Base-by-base conservation (phyloP, 2,113 vertebrate species). In the Strix aluco region DNA sequence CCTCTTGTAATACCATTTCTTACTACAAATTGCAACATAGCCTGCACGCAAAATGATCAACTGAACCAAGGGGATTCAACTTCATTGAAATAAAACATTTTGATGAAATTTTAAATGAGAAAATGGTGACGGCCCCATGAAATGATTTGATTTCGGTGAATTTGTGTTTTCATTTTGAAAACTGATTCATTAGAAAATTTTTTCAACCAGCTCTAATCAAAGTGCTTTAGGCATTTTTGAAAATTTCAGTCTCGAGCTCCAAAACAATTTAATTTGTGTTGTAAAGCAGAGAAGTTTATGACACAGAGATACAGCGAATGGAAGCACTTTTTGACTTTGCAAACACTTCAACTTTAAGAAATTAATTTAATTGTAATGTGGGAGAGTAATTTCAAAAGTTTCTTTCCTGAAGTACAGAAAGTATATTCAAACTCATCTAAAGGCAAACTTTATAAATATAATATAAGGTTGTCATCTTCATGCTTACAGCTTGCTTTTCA, bases 341-440 rank as follows among this genome's bases (percentile, higher is more conserved):
- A 91, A 96, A 96, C 88, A 77, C 82, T 97, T 96, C 81, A 57
- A 49, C 94, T 97, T 97, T 93, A 92, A 93, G 96, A 91, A 90
- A 94, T 86, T 90, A 95, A 98, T 96, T 97, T 97, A 96, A 98
- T 97, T 69, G 44, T 91, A 95, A 97, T 94, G 93, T 78, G 92
- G 86, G 94, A 94, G 95, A 95, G 95, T 90, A 96, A 97, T 97
- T 97, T 97, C 96, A 61, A 91, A 98, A 97, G 88, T 96, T 93
- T 91, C 88, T 90, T 75, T 91, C 70, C 66, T 2, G 15, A 95
- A 94, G 92, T 91, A 94, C 79, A 89, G 72, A 96, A 96, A 96
- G 71, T 91, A 95, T 61, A 92, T 90, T 92, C 90, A 63, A 91
- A 93, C 96, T 95, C 87, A 86, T 96, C 72, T 87, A 82, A 96